Evolutionary conservation across 1,140 invertebrate species (phyloP).

Genomic region (Augochlora pura): DNA sequence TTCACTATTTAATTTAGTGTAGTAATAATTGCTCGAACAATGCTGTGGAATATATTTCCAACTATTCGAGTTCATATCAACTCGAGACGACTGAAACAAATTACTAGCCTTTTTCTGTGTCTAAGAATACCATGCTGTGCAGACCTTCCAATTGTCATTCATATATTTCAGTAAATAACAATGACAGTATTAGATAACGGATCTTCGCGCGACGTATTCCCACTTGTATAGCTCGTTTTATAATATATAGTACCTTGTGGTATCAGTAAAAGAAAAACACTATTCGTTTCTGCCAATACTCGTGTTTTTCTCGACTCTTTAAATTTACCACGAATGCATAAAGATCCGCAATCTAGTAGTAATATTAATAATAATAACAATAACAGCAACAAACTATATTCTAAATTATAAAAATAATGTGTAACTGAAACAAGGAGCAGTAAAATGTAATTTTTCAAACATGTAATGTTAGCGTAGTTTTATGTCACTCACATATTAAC

Average conservation of each 20-base stretch:
- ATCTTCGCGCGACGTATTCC: too few relatives aligned
- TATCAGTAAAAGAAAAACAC: too few relatives aligned
- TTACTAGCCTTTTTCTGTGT: slow-evolving; percentile 32
- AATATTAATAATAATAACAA: not conserved
- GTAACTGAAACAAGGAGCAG: not conserved
- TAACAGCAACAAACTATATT: not conserved
- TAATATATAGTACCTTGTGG: too few relatives aligned
- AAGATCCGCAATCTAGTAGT: too few relatives aligned
- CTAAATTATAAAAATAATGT: slow-evolving; percentile 15
- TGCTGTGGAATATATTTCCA: not conserved
- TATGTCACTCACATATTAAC: not conserved
- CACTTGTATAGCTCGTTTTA: too few relatives aligned
- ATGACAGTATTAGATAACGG: not conserved
- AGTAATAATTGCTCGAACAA: not conserved
- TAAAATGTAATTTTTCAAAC: slow-evolving; percentile 6
- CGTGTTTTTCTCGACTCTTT: too few relatives aligned
- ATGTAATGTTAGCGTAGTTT: not conserved
- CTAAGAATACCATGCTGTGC: slow-evolving; percentile 18
- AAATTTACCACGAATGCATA: too few relatives aligned
- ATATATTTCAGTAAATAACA: slow-evolving; percentile 18
- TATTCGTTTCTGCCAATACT: too few relatives aligned
- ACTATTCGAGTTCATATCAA: slow-evolving; percentile 13
- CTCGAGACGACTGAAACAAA: slow-evolving; percentile 26
- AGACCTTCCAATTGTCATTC: not conserved
- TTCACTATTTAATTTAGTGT: too few relatives aligned